Conservation (phyloP, 2,113 vertebrate genomes). For the Recurvirostra avosetta region DNA sequence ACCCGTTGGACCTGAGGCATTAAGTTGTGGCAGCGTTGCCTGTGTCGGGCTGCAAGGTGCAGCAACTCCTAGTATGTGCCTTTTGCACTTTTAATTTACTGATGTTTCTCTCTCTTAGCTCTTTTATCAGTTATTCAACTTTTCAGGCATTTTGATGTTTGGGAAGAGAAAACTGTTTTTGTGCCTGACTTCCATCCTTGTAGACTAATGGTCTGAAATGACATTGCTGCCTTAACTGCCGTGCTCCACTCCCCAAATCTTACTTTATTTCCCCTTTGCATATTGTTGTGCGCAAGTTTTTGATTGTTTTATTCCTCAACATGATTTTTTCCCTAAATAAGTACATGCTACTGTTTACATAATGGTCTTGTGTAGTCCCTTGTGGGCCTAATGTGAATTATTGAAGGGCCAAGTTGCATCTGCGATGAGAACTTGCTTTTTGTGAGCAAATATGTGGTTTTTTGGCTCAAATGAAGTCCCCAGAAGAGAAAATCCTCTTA, state of each 20-base stretch:
- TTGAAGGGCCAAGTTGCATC: background rate
- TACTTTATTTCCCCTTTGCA: background rate
- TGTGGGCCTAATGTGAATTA: background rate
- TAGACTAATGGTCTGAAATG: background rate
- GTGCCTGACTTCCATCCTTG: background rate
- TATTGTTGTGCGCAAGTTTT: background rate
- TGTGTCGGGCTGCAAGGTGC: background rate
- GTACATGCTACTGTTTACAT: background rate
- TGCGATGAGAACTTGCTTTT: background rate
- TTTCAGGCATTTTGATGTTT: background rate
- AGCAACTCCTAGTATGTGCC: background rate
- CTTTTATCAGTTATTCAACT: background rate
- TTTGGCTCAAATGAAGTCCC: background rate
- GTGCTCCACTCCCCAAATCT: background rate
- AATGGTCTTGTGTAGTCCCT: background rate
- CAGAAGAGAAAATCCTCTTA: background rate
- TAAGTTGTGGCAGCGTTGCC: background rate
- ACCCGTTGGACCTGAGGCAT: rapidly evolving
- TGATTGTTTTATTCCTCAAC: background rate
- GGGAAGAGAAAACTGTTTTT: background rate
- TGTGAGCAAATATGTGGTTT: background rate
- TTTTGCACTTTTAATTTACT: background rate
- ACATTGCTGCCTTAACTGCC: background rate
- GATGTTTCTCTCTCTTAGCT: background rate
- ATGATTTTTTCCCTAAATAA: background rate